Evolutionary conservation across 2,888 invertebrate genomes (phyloP), one percentile per base, ranked within the genome.

Genomic region (Craniophora ligustri): DNA sequence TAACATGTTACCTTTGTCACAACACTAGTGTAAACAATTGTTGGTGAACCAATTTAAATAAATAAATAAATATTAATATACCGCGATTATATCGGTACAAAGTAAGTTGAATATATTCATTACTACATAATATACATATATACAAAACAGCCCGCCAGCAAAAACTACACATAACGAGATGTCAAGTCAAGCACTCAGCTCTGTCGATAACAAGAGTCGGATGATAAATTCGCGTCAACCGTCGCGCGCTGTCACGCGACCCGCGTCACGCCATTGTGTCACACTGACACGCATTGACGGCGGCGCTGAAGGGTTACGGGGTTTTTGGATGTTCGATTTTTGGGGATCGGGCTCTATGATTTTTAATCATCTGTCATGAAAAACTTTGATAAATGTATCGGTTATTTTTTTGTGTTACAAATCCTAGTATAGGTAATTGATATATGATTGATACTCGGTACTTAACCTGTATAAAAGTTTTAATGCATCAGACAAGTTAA

Each of bases 171-270:
- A 49, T 42, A 46, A 59, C 51, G 65, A 44, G 19, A 28, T 34
- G 50, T 66, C 65, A 55, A 47, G 40, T 55, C 42, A 63, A 72
- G 65, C 76, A 71, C 66, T 74, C 63, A 54, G 65, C 69, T 74
- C 74, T 83, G 85, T 84, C 85, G 81, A 84, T 85, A 82, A 78
- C 85, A 79, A 80, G 81, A 74, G 69, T 65, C 72, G 72, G 67
- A 81, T 85, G 85, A 86, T 85, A 82, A 84, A 86, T 84, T 73
- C 75, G 68, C 79, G 78, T 78, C 81, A 75, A 59, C 55, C 60
- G 63, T 64, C 60, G 42, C 60, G 62, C 26, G 67, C 68, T 58
- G 69, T 61, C 67, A 54, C 76, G 73, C 67, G 81, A 86, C 84
- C 81, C 82, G 70, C 78, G 85, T 86, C 86, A 84, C 68, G 59